Evolutionary conservation across 2,888 invertebrate genomes (phyloP).

Genomic region (Fissipunctia ypsillon): DNA sequence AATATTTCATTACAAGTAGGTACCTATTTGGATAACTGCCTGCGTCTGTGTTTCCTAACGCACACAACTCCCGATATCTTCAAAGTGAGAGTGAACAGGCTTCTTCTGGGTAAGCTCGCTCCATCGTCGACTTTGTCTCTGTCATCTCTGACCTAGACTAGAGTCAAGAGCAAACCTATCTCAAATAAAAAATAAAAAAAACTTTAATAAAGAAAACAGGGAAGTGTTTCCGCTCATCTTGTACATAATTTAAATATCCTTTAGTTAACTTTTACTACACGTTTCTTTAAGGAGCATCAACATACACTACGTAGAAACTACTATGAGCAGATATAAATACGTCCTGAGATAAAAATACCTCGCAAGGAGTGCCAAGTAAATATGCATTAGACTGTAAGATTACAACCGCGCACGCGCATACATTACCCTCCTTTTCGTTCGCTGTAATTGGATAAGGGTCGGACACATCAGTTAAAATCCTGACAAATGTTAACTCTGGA

Average conservation of each 20-base stretch:
- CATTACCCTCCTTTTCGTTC: conserved; percentile 15
- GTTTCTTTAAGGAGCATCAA: background rate
- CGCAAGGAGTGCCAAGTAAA: conserved; percentile 46
- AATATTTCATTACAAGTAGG: background rate
- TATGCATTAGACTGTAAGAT: conserved; percentile 38
- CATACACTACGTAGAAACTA: background rate
- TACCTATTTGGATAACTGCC: background rate
- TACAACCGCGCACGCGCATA: conserved; percentile 24
- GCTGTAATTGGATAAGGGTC: conserved; percentile 48
- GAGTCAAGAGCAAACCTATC: too few species aligned
- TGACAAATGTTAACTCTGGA: conserved; percentile 30
- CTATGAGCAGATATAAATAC: conserved; percentile 34
- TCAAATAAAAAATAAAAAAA: too few species aligned
- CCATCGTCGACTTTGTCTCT: too few species aligned
- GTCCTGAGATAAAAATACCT: conserved; percentile 38
- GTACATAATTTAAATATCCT: background rate
- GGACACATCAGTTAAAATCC: conserved; percentile 32
- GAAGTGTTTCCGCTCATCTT: background rate
- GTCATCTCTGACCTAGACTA: too few species aligned
- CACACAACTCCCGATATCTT: too few species aligned
- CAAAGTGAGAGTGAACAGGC: too few species aligned
- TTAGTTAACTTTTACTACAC: background rate
- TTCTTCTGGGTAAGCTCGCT: too few species aligned
- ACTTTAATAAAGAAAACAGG: background rate
- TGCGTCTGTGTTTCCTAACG: too few species aligned